phyloP scores from a whole-genome alignment of 2,113 vertebrate species.

The Raja brachyura region DNA sequence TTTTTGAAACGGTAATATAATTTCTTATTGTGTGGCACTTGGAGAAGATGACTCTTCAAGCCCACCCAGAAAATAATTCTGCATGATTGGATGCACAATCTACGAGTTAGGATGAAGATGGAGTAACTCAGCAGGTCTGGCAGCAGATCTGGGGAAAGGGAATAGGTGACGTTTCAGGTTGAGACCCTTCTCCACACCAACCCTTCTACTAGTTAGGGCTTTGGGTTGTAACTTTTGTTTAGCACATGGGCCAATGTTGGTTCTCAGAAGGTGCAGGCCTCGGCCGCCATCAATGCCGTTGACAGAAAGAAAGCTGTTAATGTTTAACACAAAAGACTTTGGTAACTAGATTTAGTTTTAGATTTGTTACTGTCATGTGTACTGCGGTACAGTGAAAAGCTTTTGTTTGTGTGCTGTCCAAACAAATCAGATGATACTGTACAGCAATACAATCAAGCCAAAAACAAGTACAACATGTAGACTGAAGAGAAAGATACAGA shows the following conservation, averaged over 20 bases:
- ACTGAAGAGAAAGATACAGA: no score
- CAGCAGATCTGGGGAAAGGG: no score
- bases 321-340: background rate
- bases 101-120: background rate
- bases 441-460: no score
- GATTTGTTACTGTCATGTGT: no score
- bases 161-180: no score
- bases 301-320: background rate
- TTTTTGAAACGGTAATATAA: background rate
- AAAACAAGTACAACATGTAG: no score
- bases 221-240: constrained; percentile 1
- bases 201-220: background rate
- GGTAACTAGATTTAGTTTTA: no score
- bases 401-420: no score
- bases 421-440: no score
- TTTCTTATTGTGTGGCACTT: background rate
- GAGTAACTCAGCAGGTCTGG: no score
- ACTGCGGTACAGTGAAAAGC: no score
- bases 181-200: no score
- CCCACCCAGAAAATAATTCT: background rate
- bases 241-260: background rate
- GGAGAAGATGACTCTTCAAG: background rate
- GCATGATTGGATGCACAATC: background rate
- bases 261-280: background rate
- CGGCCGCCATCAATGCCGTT: background rate